Evolutionary conservation across 2,113 vertebrate genomes (phyloP).

Genomic region (Varanus salvator): DNA sequence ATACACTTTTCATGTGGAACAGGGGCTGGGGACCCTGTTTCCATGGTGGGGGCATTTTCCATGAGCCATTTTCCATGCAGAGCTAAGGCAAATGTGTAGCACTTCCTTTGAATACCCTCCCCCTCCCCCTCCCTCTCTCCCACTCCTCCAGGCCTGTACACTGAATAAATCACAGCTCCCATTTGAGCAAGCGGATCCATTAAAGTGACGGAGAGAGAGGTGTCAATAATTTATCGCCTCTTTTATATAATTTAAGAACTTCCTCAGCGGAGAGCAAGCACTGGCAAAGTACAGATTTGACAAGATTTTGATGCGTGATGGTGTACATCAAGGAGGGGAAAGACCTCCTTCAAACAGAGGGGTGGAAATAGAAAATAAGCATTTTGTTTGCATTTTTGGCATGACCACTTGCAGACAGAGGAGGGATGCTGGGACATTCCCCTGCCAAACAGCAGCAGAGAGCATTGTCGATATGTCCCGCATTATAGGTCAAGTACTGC

Average conservation of each 20-base stretch:
- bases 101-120: slow-evolving; percentile 17
- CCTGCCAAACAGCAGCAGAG: not conserved
- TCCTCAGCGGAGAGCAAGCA: slow-evolving; percentile 58
- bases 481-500: not conserved
- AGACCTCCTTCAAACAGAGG: not conserved
- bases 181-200: slow-evolving; percentile 67
- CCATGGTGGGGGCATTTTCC: too few relatives aligned
- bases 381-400: not conserved
- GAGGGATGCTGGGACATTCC: not conserved
- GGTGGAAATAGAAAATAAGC: not conserved
- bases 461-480: not conserved
- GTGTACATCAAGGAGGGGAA: not conserved
- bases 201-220: slow-evolving; percentile 65
- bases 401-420: not conserved
- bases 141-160: slow-evolving; percentile 26
- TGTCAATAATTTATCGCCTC: slow-evolving; percentile 73
- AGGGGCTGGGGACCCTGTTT: not conserved
- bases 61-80: slow-evolving; percentile 1
- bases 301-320: slow-evolving; percentile 53
- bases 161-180: slow-evolving; percentile 68
- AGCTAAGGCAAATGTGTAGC: not conserved
- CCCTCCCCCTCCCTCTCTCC: too few relatives aligned
- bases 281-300: slow-evolving; percentile 55
- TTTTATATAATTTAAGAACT: slow-evolving; percentile 75
- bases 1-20: not conserved